A percentile compares a stretch with the other conserved stretches of the same genome.
Evolutionary conservation across 2,797 vertebrate genomes (phyloP).

Genomic region (Artibeus jamaicensis): DNA sequence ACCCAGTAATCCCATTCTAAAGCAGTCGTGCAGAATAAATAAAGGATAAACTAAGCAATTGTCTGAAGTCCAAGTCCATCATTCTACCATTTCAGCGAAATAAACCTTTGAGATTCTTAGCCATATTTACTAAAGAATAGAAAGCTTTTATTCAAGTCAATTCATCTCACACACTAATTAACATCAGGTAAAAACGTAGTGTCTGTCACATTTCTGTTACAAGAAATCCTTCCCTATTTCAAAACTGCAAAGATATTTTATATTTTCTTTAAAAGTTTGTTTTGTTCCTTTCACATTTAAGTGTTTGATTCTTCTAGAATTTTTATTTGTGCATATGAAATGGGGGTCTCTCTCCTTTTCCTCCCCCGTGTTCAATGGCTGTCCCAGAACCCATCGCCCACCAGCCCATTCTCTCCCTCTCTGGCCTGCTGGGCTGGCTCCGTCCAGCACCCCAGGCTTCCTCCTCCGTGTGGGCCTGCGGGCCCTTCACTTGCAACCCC

Average conservation of each 20-base stretch:
- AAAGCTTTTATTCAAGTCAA: neutral
- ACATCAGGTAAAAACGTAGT: neutral
- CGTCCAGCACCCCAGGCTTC: neutral
- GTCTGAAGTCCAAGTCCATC: neutral
- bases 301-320: neutral
- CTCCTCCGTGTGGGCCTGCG: neutral
- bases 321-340: neutral
- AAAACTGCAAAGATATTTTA: neutral
- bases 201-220: neutral
- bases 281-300: constrained; percentile 8
- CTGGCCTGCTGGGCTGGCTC: neutral
- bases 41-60: neutral
- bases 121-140: neutral
- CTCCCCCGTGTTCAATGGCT: neutral
- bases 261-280: neutral
- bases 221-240: neutral
- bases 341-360: neutral
- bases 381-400: neutral
- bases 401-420: neutral
- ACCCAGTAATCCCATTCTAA: neutral
- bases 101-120: neutral
- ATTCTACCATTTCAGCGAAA: neutral
- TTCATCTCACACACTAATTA: neutral
- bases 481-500: neutral
- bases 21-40: neutral